These are phyloP conservation scores for Sander vitreus DNA, from an alignment of 2,113 vertebrate genomes.

Conservation along the genomic window DNA sequence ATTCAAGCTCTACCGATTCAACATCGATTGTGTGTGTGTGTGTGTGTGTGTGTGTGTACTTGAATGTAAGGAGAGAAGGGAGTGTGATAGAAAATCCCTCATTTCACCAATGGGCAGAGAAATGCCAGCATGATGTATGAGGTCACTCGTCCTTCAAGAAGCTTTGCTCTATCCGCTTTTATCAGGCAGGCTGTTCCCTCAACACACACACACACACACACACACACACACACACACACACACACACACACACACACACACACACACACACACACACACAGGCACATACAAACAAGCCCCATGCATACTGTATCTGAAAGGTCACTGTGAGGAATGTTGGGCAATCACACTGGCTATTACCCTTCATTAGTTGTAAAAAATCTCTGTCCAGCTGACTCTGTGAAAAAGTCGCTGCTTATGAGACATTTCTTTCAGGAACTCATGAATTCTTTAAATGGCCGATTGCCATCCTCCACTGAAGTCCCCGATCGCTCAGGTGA, in stretches of 20 bases:
- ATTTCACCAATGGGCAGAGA: constrained; percentile 61
- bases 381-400: constrained; percentile 58
- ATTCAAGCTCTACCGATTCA: too few relatives aligned
- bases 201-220: constrained; percentile 36
- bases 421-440: constrained; percentile 52
- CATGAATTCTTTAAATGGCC: constrained; percentile 67
- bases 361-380: constrained; percentile 68
- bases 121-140: constrained; percentile 76
- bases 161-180: constrained; percentile 60
- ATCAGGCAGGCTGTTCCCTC: constrained; percentile 55
- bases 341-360: constrained; percentile 68
- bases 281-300: constrained; percentile 26
- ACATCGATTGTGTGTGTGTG: background rate
- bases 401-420: constrained; percentile 52
- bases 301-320: constrained; percentile 64
- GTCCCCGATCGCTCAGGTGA: constrained; percentile 46
- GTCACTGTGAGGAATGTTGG: constrained; percentile 72
- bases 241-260: constrained; percentile 31
- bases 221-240: too few relatives aligned
- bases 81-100: constrained; percentile 72
- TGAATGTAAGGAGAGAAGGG: constrained; percentile 29
- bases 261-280: constrained; percentile 33
- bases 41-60: background rate
- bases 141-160: constrained; percentile 77
- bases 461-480: constrained; percentile 28